These are phyloP conservation scores for Acanthiza pusilla DNA, from an alignment of 2,797 vertebrate species.

Conservation along the genomic window DNA sequence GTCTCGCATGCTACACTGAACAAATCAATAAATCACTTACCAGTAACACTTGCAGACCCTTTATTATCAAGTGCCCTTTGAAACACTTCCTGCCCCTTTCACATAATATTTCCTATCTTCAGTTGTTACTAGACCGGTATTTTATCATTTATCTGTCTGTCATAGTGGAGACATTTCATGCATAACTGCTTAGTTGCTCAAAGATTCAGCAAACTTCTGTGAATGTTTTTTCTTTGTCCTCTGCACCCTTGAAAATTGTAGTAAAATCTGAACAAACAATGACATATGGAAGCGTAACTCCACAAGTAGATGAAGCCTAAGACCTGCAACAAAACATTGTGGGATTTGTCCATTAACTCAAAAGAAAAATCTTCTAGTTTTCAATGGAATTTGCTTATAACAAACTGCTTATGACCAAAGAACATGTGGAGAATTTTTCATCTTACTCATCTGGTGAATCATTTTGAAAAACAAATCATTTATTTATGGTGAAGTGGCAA, in stretches of 20 bases:
- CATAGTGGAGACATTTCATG: not conserved
- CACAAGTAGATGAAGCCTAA: not conserved
- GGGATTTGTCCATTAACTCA: not conserved
- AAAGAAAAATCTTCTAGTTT: not conserved
- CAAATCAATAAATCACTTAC: slow-evolving; percentile 57
- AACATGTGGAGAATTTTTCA: not conserved
- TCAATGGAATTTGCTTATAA: not conserved
- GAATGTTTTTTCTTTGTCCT: not conserved
- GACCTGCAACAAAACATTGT: not conserved
- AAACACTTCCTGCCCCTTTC: slow-evolving; percentile 45
- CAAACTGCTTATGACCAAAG: not conserved
- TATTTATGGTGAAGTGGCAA: not conserved
- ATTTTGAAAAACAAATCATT: not conserved
- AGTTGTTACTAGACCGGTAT: not conserved
- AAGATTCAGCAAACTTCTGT: not conserved
- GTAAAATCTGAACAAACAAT: not conserved
- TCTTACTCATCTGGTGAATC: not conserved
- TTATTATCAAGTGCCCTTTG: slow-evolving; percentile 55
- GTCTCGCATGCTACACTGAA: slow-evolving; percentile 8
- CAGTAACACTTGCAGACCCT: slow-evolving; percentile 17
- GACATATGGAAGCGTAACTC: not conserved
- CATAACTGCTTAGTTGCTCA: not conserved
- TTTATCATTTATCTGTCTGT: slow-evolving; percentile 46
- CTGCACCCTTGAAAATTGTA: not conserved
- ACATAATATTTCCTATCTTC: slow-evolving; percentile 33